Percentiles rank a stretch among this genome's conserved stretches.
phyloP scores from a whole-genome alignment of 2,888 invertebrate genomes.

The Ceriagrion tenellum region DNA sequence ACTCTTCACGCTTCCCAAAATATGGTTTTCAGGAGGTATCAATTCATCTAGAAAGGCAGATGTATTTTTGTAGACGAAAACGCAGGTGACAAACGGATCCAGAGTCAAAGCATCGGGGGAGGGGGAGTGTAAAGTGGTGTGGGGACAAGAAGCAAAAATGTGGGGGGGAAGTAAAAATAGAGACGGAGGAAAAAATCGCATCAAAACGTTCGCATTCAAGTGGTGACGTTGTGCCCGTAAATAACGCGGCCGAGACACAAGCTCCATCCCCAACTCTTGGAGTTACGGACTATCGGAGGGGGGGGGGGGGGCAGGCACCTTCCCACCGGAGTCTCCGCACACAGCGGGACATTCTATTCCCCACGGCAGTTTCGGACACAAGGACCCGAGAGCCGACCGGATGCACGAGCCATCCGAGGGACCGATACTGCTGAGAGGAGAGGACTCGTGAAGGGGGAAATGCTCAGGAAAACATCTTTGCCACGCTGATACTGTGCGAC shows the following conservation, averaged over 20 bases:
- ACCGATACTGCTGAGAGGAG: background rate
- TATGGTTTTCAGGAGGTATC: too few relatives aligned
- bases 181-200: background rate
- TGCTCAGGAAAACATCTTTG: too few relatives aligned
- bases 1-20: too few relatives aligned
- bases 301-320: too few relatives aligned
- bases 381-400: background rate
- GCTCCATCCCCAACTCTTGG: background rate
- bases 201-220: slow-evolving; percentile 36
- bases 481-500: too few relatives aligned
- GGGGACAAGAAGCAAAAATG: background rate
- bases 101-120: background rate
- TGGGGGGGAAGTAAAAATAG: background rate
- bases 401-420: background rate
- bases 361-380: background rate
- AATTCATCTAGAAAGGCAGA: background rate
- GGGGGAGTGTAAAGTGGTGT: background rate
- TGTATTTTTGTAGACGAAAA: background rate
- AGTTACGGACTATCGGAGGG: background rate
- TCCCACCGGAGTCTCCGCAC: background rate
- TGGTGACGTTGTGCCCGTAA: slow-evolving; percentile 8
- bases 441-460: background rate
- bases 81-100: background rate
- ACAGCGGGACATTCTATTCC: background rate
- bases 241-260: background rate